Evolutionary conservation across 2,888 invertebrate genomes (phyloP).

Genomic region (Lepas anatifera): DNA sequence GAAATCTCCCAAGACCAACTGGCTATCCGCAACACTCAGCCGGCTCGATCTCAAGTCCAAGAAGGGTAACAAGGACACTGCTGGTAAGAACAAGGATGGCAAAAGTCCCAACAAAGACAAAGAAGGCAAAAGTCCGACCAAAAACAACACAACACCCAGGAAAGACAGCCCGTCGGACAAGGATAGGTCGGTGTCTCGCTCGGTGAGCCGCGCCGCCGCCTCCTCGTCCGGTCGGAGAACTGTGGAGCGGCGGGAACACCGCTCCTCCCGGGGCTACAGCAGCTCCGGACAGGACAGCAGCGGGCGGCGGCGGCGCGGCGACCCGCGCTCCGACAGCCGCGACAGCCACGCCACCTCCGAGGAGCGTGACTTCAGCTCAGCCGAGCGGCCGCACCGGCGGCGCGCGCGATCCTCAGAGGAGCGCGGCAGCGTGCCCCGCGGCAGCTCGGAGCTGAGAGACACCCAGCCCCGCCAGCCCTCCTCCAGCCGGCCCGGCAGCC

Average conservation of each 20-base stretch:
- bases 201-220: neutral
- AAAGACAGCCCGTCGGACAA: too few species aligned
- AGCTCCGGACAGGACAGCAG: neutral
- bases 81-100: too few species aligned
- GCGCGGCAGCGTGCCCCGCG: too few species aligned
- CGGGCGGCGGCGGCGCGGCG: neutral
- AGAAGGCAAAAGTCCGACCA: too few species aligned
- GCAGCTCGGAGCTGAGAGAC: neutral
- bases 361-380: neutral
- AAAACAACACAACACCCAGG: too few species aligned
- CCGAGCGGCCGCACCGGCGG: neutral
- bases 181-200: too few species aligned
- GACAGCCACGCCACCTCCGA: neutral
- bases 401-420: neutral
- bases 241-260: neutral
- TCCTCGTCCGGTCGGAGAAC: neutral
- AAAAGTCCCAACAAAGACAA: too few species aligned
- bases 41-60: conserved; percentile 15
- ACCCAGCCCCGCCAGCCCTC: neutral
- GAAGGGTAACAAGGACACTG: too few species aligned
- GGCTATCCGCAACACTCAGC: conserved; percentile 22
- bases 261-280: too few species aligned
- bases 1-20: conserved; percentile 17
- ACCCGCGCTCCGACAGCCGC: neutral
- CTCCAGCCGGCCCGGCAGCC: neutral